Conservation (phyloP, 2,888 invertebrate species). For the Anthrax anthrax region DNA sequence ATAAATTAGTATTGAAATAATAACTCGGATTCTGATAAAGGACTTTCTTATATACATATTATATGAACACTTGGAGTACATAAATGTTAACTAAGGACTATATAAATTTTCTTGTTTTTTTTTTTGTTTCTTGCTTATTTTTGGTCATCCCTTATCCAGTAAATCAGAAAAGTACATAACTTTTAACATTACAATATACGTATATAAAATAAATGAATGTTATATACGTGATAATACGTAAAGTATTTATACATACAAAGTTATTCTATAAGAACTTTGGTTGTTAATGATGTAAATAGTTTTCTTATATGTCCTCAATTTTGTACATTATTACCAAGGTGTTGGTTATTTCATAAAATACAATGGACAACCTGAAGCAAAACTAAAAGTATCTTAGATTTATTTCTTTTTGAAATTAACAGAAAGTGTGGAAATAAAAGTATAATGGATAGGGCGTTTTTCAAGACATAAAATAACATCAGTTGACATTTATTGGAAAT, state of each 20-base stretch:
- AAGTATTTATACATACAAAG: background rate
- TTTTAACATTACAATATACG: background rate
- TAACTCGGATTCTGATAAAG: background rate
- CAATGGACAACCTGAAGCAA: constrained; percentile 13
- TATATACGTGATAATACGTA: background rate
- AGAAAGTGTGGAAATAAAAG: background rate
- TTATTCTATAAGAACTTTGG: background rate
- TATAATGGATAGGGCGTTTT: constrained; percentile 12
- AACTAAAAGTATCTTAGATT: constrained; percentile 6
- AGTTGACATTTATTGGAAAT: constrained; percentile 8
- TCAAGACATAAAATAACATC: background rate
- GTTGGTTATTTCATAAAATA: constrained; percentile 24
- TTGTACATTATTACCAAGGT: background rate
- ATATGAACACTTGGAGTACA: background rate
- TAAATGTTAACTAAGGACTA: background rate
- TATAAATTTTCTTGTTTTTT: background rate
- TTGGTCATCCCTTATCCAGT: background rate
- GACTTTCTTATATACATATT: background rate
- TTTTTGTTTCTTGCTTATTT: background rate
- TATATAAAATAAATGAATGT: background rate
- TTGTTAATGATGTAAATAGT: background rate
- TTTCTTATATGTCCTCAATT: background rate
- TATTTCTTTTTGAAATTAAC: constrained; percentile 9
- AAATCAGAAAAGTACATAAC: background rate
- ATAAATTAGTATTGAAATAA: background rate